A percentile compares a stretch with the other conserved stretches of the same genome.
These are phyloP conservation scores for Eristalis tenax DNA, from an alignment of 2,888 invertebrate species.

Conservation along the genomic window DNA sequence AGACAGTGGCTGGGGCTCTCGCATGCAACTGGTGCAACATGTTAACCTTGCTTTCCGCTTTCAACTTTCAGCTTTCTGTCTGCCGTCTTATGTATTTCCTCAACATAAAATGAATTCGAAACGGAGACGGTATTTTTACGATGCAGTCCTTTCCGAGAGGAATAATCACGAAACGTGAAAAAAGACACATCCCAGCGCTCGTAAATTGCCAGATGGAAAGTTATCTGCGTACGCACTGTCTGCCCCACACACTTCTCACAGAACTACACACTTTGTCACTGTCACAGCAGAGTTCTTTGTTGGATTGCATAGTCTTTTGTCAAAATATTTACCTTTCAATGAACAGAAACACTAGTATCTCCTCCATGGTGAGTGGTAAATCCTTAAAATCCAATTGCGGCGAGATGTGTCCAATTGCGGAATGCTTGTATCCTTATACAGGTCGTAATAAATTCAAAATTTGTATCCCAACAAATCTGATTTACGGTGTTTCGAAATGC, in stretches of 20 bases:
- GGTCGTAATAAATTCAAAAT: constrained; percentile 42
- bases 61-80: constrained; percentile 23
- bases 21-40: constrained; percentile 26
- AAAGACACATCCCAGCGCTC: neutral
- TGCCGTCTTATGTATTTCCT: neutral
- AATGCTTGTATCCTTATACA: neutral
- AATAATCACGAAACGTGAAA: neutral
- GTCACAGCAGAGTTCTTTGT: neutral
- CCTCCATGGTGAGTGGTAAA: constrained; percentile 38
- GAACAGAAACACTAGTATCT: constrained; percentile 52
- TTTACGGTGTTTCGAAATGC: neutral
- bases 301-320: neutral
- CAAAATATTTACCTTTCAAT: constrained; percentile 63
- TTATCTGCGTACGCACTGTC: too few species aligned
- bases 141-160: neutral
- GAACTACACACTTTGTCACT: neutral
- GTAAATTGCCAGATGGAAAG: neutral
- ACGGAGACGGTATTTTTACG: too few species aligned
- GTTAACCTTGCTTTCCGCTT: constrained; percentile 60
- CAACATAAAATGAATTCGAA: neutral
- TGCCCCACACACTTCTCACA: neutral
- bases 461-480: constrained; percentile 25
- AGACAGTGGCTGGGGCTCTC: neutral
- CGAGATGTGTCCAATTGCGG: too few species aligned
- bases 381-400: neutral